Conservation (phyloP, 2,888 invertebrate genomes). For the Isoperla grammatica region DNA sequence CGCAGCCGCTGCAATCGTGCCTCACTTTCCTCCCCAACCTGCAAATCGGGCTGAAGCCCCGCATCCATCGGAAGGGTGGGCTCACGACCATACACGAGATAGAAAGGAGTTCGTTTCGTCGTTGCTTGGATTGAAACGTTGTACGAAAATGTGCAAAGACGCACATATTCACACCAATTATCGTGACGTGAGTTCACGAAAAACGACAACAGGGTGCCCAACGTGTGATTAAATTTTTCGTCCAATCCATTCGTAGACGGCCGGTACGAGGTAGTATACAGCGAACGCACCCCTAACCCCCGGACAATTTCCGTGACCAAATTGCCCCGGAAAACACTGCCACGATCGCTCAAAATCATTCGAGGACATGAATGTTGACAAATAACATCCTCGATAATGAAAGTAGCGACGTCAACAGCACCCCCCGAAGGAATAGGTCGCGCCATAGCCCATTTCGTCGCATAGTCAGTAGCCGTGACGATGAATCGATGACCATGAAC, state of each 20-base stretch:
- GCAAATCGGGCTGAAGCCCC: background rate
- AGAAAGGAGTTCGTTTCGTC: conserved; percentile 27
- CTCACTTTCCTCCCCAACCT: background rate
- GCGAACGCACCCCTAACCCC: conserved; percentile 23
- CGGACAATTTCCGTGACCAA: conserved; percentile 22
- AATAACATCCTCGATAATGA: conserved; percentile 26
- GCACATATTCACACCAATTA: conserved; percentile 31
- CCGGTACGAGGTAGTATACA: conserved; percentile 29
- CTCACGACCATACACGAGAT: conserved; percentile 2
- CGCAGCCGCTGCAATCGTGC: background rate
- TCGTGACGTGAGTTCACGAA: conserved; percentile 27
- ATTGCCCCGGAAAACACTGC: conserved; percentile 27
- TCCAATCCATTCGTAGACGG: conserved; percentile 31
- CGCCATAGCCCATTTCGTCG: conserved; percentile 17
- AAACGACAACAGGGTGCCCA: conserved; percentile 30
- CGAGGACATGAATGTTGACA: conserved; percentile 21
- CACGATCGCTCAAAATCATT: conserved; percentile 29
- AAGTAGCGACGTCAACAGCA: conserved; percentile 26
- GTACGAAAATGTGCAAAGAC: conserved; percentile 27
- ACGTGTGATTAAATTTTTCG: conserved; percentile 32
- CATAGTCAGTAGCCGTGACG: background rate
- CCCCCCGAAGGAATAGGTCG: conserved; percentile 21
- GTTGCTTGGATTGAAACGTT: conserved; percentile 28
- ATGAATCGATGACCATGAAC: background rate
- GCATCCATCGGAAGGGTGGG: background rate